phyloP scores from a whole-genome alignment of 1,140 invertebrate species.

The Rhagoletis pomonella region DNA sequence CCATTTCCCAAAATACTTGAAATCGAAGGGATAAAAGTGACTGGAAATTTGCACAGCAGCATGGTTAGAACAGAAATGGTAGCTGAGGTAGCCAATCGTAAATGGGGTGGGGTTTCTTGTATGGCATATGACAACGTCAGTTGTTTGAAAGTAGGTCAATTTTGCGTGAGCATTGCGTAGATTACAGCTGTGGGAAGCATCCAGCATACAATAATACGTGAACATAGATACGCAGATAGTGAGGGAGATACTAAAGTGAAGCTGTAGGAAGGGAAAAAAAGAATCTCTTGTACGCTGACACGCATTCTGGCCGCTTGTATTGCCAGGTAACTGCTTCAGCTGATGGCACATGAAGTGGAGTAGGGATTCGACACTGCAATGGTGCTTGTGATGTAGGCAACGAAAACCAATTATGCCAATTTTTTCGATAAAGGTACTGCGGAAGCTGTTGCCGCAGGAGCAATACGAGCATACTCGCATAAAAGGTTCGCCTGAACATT shows the following conservation, averaged over 20 bases:
- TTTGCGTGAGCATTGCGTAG: constrained; percentile 7
- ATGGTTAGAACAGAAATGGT: background rate
- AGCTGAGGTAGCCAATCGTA: no score
- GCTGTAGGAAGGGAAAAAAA: background rate
- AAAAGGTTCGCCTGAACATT: background rate
- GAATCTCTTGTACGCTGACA: background rate
- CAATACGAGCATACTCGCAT: background rate
- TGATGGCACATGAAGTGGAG: background rate
- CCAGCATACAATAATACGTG: background rate
- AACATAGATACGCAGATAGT: background rate
- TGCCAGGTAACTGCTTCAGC: constrained; percentile 23
- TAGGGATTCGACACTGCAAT: background rate
- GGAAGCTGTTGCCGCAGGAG: background rate
- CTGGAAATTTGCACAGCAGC: background rate
- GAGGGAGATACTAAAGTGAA: no score
- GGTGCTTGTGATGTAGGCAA: background rate
- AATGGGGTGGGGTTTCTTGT: background rate
- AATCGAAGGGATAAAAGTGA: constrained; percentile 6
- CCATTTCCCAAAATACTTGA: background rate
- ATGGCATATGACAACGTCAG: background rate
- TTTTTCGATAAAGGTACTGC: constrained; percentile 15
- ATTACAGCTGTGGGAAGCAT: constrained; percentile 14
- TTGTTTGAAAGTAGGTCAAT: constrained; percentile 32
- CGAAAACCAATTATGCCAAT: constrained; percentile 38
- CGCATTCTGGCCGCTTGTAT: background rate